A percentile compares a stretch with the other conserved stretches of the same genome.
Conservation (phyloP, 1,140 invertebrate species). For the Sinonovacula constricta region DNA sequence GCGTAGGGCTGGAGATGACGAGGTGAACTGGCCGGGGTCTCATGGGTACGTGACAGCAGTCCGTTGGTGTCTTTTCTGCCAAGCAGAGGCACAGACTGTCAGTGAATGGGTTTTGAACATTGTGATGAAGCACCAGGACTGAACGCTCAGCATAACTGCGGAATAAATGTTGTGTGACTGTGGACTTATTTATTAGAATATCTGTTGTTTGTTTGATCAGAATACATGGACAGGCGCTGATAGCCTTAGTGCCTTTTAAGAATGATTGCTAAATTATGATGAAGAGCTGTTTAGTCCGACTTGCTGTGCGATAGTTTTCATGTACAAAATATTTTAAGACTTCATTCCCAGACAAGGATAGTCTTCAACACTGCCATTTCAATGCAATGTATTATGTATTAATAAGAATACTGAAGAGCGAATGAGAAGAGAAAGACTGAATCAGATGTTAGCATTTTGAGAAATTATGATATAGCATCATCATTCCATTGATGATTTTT, state of each 20-base stretch:
- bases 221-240: conserved; percentile 15
- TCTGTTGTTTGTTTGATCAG: conserved; percentile 33
- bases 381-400: conserved; percentile 57
- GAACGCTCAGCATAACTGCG: neutral
- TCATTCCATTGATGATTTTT: too few relatives aligned
- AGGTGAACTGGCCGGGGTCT: too few relatives aligned
- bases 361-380: conserved; percentile 61
- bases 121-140: conserved; percentile 21
- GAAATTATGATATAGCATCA: too few relatives aligned
- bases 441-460: conserved; percentile 9
- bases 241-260: conserved; percentile 7
- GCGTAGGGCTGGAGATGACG: conserved; percentile 2
- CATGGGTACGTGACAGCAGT: too few relatives aligned
- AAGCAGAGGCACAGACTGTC: conserved; percentile 43
- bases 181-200: conserved; percentile 5
- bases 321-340: conserved; percentile 17
- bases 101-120: conserved; percentile 10
- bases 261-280: conserved; percentile 17
- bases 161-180: neutral
- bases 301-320: conserved; percentile 14
- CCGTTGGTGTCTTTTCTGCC: conserved; percentile 53
- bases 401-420: neutral
- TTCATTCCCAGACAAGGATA: conserved; percentile 25
- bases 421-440: conserved; percentile 10
- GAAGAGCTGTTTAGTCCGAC: conserved; percentile 5